These are phyloP conservation scores for Labrus mixtus DNA, from an alignment of 2,113 vertebrate genomes.

Conservation along the genomic window DNA sequence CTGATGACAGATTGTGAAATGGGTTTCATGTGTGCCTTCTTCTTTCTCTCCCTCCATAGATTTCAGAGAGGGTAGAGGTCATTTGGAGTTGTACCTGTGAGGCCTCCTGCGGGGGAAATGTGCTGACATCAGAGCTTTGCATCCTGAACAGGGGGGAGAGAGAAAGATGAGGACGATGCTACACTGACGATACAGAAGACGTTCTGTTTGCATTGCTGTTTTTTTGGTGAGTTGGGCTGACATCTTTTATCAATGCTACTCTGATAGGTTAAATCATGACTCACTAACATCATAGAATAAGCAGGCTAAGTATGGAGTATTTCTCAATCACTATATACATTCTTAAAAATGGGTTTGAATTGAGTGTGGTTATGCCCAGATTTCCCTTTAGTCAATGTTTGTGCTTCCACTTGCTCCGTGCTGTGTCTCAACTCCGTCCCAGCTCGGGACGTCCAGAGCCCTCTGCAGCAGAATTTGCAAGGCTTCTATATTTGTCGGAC, in stretches of 20 bases:
- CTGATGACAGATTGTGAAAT: conserved; percentile 77
- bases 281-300: conserved; percentile 44
- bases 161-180: conserved; percentile 42
- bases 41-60: conserved; percentile 23
- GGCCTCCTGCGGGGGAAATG: conserved; percentile 42
- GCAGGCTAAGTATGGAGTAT: background rate
- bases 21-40: conserved; percentile 67
- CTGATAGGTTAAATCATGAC: conserved; percentile 37
- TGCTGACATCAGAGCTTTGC: conserved; percentile 62
- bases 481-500: too few relatives aligned
- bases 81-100: conserved; percentile 54
- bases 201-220: conserved; percentile 49
- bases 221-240: conserved; percentile 58
- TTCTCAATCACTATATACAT: background rate
- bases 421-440: too few relatives aligned
- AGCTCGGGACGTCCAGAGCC: too few relatives aligned
- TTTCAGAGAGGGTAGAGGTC: conserved; percentile 48
- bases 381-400: background rate
- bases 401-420: too few relatives aligned
- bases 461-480: too few relatives aligned
- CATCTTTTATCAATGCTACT: conserved; percentile 26
- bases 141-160: conserved; percentile 31
- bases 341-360: background rate
- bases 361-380: background rate
- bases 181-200: conserved; percentile 35